These are phyloP conservation scores for Oncorhynchus masou DNA, from an alignment of 2,113 vertebrate species.

Conservation along the genomic window DNA sequence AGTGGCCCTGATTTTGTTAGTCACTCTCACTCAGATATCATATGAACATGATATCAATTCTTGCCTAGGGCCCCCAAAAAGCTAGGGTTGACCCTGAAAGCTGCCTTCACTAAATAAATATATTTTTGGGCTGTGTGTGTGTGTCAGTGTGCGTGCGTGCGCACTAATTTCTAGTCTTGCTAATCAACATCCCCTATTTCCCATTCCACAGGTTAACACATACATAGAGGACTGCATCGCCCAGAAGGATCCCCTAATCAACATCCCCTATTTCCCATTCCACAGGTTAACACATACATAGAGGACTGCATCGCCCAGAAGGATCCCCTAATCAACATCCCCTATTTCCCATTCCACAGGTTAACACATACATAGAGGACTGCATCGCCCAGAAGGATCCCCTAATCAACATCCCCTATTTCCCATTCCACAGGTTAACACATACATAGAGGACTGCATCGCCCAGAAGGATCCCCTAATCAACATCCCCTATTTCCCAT, in stretches of 20 bases:
- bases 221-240: slow-evolving; percentile 94
- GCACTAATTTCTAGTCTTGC: neutral
- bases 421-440: slow-evolving; percentile 75
- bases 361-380: slow-evolving; percentile 93
- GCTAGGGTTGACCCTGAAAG: too few species aligned
- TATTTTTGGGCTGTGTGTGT: neutral
- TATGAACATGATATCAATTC: too few species aligned
- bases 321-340: slow-evolving; percentile 89
- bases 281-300: slow-evolving; percentile 86
- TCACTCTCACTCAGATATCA: too few species aligned
- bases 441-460: slow-evolving; percentile 92
- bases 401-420: slow-evolving; percentile 80
- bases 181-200: neutral
- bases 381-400: slow-evolving; percentile 92
- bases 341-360: slow-evolving; percentile 47
- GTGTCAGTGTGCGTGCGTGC: neutral
- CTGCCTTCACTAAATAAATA: neutral
- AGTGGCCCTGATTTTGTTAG: too few species aligned
- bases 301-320: slow-evolving; percentile 94
- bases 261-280: slow-evolving; percentile 65
- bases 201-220: slow-evolving; percentile 76
- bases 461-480: slow-evolving; percentile 91
- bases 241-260: slow-evolving; percentile 90
- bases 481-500: slow-evolving; percentile 72
- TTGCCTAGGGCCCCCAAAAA: too few species aligned